Base-by-base conservation (phyloP, 2,888 invertebrate genomes). In the Drosophila tanythrix region DNA sequence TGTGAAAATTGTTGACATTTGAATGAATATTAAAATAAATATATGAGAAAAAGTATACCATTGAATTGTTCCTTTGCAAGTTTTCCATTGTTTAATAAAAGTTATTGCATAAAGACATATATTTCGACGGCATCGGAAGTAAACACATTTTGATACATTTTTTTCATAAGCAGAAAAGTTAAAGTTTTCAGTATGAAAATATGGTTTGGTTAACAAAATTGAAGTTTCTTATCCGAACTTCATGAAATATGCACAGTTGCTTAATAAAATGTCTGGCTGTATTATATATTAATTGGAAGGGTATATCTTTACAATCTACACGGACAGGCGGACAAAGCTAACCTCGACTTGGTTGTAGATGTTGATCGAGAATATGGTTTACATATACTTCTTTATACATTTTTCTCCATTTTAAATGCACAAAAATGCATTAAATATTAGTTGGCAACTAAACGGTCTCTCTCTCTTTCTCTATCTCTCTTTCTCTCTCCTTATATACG, bases 301-400 rank as follows among this genome's bases (percentile, higher is more conserved):
- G 1, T 11, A 1, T 43, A 21, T 43, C 11, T 40, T 33, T 33
- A 33, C 33, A 33, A 7, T 36, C 1, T 36, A 36, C 6, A 15
- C 15, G 5, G 36, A 3, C 11, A 33, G 33, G 10, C 3, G 10
- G 33, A 5, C 36, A 36, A 15, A 36, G 36, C 0, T 36, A 36
- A 15, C 5, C 5, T 15, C 15, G 6, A 36, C 6, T 15, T 15
- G 15, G 36, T 2, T 36, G 6, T 18, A 18, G 2, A 18, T 36
- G 0, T 36, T 36, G 36, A 18, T 36, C 7, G 15, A 36, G 6
- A 6, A 13, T 36, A 36, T 15, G 36, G 36, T 10, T 8, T 31
- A 31, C 31, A 10, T 0, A 10, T 33, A 1, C 21, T 21, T 1
- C 1, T 3, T 13, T 21, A 21, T 13, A 43, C 0, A 5, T 11